Base-by-base conservation (phyloP, 2,888 invertebrate species). In the Philonicus albiceps region DNA sequence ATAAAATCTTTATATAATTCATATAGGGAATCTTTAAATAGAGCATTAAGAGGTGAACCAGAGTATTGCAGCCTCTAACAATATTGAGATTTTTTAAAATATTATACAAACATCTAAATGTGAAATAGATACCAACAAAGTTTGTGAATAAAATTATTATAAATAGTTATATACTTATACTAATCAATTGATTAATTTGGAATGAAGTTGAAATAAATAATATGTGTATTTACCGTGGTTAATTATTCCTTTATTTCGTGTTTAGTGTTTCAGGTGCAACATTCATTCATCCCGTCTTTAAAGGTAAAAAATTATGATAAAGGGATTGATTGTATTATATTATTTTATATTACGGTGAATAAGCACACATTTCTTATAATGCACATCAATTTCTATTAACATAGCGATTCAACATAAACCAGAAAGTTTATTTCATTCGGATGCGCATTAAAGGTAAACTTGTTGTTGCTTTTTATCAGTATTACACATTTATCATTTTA, bases 181-280 rank as follows among this genome's bases (percentile, higher is more conserved):
- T 86, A 87, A 87, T 74, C 81, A 72, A 86, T 87, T 87, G 80
- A 86, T 87, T 87, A 86, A 86, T 86, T 81, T 86, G 87, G 85
- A 83, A 86, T 83, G 86, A 87, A 87, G 81, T 87, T 87, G 86
- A 87, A 88, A 88, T 88, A 88, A 88, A 88, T 88, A 84, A 86
- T 88, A 88, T 88, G 88, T 88, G 87, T 88, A 88, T 85, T 88
- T 88, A 88, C 86, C 87, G 87, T 88, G 87, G 84, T 86, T 88
- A 86, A 88, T 73, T 80, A 81, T 78, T 78, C 72, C 74, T 74
- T 74, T 74, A 74, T 31, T 74, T 74, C 30, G n/a, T 74, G 3
- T 74, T 74, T 13, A 16, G 27, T 74, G 5, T 74, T 31, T 34
- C 74, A 74, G 34, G 74, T 31, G 72, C 30, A 7, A 49, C 4